Conservation (phyloP, 2,797 vertebrate genomes). For the Phrynocephalus forsythii region DNA sequence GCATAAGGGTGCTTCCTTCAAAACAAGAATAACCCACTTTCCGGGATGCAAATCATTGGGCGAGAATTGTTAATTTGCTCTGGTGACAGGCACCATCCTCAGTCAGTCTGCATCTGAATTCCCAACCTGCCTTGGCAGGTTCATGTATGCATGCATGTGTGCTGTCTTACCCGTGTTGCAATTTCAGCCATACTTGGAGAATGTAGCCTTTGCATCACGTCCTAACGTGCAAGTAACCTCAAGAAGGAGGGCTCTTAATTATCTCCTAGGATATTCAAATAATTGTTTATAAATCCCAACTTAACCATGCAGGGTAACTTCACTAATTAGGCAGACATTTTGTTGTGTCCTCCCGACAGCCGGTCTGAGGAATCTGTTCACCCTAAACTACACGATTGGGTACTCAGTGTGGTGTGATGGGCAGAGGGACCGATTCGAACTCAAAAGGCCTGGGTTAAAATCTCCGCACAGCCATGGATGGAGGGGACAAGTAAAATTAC, state of each 20-base stretch:
- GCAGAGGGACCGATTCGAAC: too few relatives aligned
- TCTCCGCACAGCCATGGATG: too few relatives aligned
- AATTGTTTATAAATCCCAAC: neutral
- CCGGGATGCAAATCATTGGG: neutral
- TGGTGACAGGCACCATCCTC: neutral
- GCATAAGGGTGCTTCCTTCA: neutral
- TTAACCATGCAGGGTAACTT: too few relatives aligned
- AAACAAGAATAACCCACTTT: neutral
- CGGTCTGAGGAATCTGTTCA: neutral
- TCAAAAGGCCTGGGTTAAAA: too few relatives aligned
- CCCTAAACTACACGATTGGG: too few relatives aligned
- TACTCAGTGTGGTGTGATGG: too few relatives aligned
- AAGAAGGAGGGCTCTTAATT: neutral
- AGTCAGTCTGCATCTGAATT: neutral
- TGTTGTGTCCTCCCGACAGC: too few relatives aligned
- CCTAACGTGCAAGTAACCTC: neutral
- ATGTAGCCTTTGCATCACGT: neutral
- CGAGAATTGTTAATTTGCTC: neutral
- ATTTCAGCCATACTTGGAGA: neutral
- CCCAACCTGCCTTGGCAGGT: too few relatives aligned
- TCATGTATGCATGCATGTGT: neutral
- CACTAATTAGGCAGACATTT: too few relatives aligned
- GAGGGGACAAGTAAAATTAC: too few relatives aligned
- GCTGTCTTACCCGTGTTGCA: neutral
- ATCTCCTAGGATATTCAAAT: neutral